Conservation (phyloP, 2,888 invertebrate genomes). For the Caenorhabditis sp. region DNA sequence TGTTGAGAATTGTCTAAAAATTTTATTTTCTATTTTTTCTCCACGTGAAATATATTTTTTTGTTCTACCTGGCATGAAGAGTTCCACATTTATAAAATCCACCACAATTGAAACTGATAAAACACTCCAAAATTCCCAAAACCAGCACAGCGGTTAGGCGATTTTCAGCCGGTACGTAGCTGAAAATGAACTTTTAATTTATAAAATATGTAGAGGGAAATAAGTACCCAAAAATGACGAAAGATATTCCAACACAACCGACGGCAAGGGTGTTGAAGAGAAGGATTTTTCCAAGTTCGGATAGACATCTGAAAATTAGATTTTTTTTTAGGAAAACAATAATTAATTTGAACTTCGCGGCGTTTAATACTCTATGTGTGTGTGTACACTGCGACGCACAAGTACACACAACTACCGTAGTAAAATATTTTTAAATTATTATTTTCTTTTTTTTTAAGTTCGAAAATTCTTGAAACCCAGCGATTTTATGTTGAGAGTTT, state of each 20-base stretch:
- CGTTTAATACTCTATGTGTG: neutral
- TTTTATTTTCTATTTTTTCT: neutral
- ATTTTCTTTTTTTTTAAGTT: neutral
- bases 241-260: slow-evolving; percentile 46
- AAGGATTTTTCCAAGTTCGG: slow-evolving; percentile 46
- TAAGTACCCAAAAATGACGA: slow-evolving; percentile 32
- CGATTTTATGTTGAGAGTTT: no score
- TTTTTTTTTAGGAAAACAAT: neutral
- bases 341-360: neutral
- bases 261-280: slow-evolving; percentile 55
- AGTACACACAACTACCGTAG: neutral
- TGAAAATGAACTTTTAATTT: neutral
- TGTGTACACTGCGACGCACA: neutral
- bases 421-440: no score
- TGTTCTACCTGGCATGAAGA: slow-evolving; percentile 47
- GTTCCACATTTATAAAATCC: slow-evolving; percentile 65
- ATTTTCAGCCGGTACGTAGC: slow-evolving; percentile 26
- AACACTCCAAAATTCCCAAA: slow-evolving; percentile 41
- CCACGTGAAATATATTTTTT: no score
- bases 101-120: slow-evolving; percentile 57
- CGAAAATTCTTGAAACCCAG: no score
- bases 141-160: slow-evolving; percentile 35
- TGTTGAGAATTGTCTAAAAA: slow-evolving; percentile 32
- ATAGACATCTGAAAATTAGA: slow-evolving; percentile 35
- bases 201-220: neutral